Conservation (phyloP, 2,888 invertebrate species). For the Rotaria socialis region DNA sequence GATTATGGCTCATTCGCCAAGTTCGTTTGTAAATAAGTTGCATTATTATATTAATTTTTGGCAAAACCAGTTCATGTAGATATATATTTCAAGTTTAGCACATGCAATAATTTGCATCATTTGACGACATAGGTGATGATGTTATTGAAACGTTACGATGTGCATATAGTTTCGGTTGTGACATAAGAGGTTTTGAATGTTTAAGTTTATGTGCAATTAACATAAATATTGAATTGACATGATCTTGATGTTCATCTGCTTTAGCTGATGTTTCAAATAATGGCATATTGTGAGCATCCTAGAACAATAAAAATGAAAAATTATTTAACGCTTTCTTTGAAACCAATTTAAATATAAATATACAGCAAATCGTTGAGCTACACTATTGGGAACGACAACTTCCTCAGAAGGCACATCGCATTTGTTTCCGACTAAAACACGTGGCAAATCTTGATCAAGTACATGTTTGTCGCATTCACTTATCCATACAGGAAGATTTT, state of each 20-base stretch:
- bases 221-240: constrained; percentile 76
- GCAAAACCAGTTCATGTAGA: neutral
- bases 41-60: neutral
- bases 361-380: constrained; percentile 34
- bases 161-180: constrained; percentile 14
- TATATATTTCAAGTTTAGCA: neutral
- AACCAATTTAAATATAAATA: neutral
- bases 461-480: constrained; percentile 71
- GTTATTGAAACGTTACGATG: neutral
- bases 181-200: constrained; percentile 42
- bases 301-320: constrained; percentile 50
- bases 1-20: too few species aligned
- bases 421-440: constrained; percentile 71
- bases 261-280: constrained; percentile 77
- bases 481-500: constrained; percentile 71
- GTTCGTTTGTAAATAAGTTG: neutral
- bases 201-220: constrained; percentile 75
- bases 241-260: constrained; percentile 70
- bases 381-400: neutral
- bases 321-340: neutral
- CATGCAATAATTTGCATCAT: neutral
- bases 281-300: constrained; percentile 66
- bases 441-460: constrained; percentile 65
- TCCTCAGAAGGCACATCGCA: constrained; percentile 64
- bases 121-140: neutral